These are phyloP conservation scores for Monopis laevigella DNA, from an alignment of 2,888 invertebrate genomes.

Conservation along the genomic window DNA sequence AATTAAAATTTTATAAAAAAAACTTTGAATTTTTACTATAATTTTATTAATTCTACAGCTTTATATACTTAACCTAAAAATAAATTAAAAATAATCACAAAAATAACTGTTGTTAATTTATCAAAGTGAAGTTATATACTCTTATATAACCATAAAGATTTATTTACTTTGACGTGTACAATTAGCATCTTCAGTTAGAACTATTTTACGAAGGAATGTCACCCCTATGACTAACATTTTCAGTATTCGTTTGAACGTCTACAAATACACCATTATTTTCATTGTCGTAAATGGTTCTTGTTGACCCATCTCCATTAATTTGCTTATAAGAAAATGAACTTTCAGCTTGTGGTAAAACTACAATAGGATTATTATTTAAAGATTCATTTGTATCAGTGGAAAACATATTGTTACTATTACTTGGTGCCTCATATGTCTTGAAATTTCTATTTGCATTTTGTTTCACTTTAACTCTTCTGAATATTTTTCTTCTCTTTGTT, in stretches of 20 bases:
- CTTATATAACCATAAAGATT: no score
- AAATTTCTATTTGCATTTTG: not conserved
- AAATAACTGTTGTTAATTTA: no score
- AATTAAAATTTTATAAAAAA: no score
- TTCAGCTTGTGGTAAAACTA: constrained; percentile 3
- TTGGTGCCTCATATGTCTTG: not conserved
- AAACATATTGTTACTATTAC: not conserved
- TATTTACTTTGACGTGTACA: no score
- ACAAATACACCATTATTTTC: not conserved
- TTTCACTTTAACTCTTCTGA: constrained; percentile 2
- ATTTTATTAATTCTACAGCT: no score
- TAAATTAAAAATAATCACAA: no score
- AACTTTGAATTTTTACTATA: no score
- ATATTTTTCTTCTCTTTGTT: constrained; percentile 21
- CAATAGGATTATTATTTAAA: constrained; percentile 1
- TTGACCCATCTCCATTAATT: constrained; percentile 6
- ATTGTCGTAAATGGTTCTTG: not conserved
- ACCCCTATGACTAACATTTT: not conserved
- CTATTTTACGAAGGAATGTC: no score
- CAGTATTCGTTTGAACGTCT: not conserved
- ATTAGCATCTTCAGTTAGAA: no score
- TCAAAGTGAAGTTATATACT: no score
- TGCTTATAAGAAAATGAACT: constrained; percentile 7
- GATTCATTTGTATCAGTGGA: not conserved
- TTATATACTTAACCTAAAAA: no score